Base-by-base conservation (phyloP, 2,113 vertebrate genomes). In the Scopus umbretta region DNA sequence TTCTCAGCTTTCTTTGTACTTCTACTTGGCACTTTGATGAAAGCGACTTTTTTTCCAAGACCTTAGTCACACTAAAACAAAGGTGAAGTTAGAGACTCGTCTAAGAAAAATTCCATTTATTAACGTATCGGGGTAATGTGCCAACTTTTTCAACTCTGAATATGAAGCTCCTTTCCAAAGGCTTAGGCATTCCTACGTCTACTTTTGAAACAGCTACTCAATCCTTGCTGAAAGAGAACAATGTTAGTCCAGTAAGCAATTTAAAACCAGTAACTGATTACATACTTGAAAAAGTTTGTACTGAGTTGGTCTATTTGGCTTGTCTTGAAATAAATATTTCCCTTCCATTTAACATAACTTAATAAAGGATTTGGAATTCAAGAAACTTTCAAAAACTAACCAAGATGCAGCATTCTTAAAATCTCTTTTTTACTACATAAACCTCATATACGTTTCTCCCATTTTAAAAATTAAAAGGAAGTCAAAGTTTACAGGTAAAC, bases 41-140 rank as follows among this genome's bases (percentile, higher is more conserved):
- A 96, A 97, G 88, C 85, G 66, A 43, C 73, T 72, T 86, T 59
- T 86, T 72, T 74, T 29, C 81, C 76, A 82, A 90, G 91, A 68
- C 73, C 42, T 95, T 92, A 95, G 94, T 87, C 86, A 90, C 71
- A 38, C 91, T 85, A 76, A 96, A 94, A 93, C 49, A 78, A 95
- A 94, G 92, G 73, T 92, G 86, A 93, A 87, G 89, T 81, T 81
- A 71, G 68, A 95, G 70, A 84, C 83, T 89, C 88, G 38, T 71
- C 88, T 18, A 87, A 47, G 53, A 92, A 94, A 95, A 96, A 95
- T 58, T 61, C 86, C 70, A 52, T 79, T 94, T 95, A 79, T 85
- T 91, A 89, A 87, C 20, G 68, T 70, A 94, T 27, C 14, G 9
- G 55, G 43, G 73, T 66, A 47, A 86, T 1, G 26, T 45, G 92